These are phyloP conservation scores for Aptenodytes forsteri DNA, from an alignment of 2,113 vertebrate species.

Conservation along the genomic window DNA sequence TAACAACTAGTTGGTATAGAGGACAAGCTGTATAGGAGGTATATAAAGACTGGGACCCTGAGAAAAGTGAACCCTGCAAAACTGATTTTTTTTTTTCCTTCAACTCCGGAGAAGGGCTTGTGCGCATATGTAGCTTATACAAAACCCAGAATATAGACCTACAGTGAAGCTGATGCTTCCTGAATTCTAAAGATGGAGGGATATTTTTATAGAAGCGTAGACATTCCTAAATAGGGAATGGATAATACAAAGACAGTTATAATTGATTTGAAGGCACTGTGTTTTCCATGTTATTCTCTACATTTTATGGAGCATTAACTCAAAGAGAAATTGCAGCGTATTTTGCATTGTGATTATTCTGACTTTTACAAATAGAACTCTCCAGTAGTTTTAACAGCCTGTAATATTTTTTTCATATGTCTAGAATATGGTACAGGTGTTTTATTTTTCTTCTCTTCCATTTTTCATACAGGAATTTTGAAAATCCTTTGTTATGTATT, in stretches of 20 bases:
- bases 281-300: neutral
- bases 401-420: neutral
- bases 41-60: neutral
- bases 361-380: neutral
- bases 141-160: neutral
- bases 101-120: neutral
- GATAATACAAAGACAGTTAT: neutral
- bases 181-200: neutral
- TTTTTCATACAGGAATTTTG: neutral
- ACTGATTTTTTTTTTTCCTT: neutral
- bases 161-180: neutral
- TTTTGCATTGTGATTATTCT: neutral
- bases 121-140: accelerated
- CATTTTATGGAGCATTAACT: neutral
- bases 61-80: neutral
- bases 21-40: neutral
- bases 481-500: neutral
- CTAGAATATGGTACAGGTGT: neutral
- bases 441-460: neutral
- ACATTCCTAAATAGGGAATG: neutral
- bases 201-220: neutral
- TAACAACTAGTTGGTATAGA: neutral
- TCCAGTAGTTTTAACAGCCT: neutral
- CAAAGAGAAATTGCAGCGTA: neutral
- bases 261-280: neutral